Percentiles rank a stretch among this genome's conserved stretches.
Conservation (phyloP, 2,797 vertebrate species). For the Crocodylus rhombifer region DNA sequence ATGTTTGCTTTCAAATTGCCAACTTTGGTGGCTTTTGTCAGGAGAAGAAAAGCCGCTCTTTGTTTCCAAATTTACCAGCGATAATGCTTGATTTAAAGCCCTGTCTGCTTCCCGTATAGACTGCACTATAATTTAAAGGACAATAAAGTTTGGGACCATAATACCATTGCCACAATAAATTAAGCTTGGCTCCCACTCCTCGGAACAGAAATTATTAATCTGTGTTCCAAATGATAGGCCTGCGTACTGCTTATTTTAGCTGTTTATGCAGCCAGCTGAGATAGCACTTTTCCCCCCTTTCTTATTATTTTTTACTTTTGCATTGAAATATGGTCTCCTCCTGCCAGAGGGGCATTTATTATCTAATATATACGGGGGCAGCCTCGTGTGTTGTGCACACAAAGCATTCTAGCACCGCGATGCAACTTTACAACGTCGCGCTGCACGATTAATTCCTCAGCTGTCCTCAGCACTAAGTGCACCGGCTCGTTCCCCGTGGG, state of each 20-base stretch:
- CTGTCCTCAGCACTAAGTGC: neutral
- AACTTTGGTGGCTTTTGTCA: slow-evolving; percentile 74
- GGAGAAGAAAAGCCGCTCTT: slow-evolving; percentile 78
- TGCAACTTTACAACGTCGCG: accelerated
- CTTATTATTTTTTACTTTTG: slow-evolving; percentile 65
- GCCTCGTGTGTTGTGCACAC: neutral
- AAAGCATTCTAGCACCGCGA: neutral
- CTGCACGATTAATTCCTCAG: accelerated
- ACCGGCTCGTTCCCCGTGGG: neutral
- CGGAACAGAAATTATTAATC: slow-evolving; percentile 79
- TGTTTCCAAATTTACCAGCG: slow-evolving; percentile 83
- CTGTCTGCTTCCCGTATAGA: slow-evolving; percentile 80
- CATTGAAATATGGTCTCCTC: slow-evolving; percentile 61
- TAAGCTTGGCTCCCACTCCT: slow-evolving; percentile 70
- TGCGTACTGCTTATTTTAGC: slow-evolving; percentile 71
- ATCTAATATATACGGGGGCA: slow-evolving; percentile 2
- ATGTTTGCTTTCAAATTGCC: slow-evolving; percentile 60
- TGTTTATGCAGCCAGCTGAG: slow-evolving; percentile 76
- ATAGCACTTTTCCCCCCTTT: slow-evolving; percentile 68
- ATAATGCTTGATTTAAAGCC: slow-evolving; percentile 82
- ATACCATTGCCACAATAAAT: slow-evolving; percentile 76
- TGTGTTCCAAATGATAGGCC: slow-evolving; percentile 74
- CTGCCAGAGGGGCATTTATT: slow-evolving; percentile 56
- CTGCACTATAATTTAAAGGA: slow-evolving; percentile 83
- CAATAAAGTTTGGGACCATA: slow-evolving; percentile 81